phyloP scores from a whole-genome alignment of 2,888 invertebrate species.

The Sipunculus nudus region DNA sequence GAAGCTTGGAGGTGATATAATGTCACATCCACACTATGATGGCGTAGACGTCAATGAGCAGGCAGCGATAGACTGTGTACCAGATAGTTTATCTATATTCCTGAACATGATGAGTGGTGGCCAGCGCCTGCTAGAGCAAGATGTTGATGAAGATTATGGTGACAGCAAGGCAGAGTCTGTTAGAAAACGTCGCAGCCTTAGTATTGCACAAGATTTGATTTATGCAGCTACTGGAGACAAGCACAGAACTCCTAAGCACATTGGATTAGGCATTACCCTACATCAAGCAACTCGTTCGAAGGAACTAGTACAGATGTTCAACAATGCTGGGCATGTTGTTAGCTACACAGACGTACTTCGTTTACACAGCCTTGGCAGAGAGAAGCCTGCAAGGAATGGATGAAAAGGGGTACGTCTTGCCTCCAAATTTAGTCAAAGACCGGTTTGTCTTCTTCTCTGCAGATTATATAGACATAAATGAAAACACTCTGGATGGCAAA shows the following conservation, averaged over 20 bases:
- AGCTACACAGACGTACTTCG: conserved; percentile 10
- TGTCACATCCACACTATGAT: neutral
- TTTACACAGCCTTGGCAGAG: too few species aligned
- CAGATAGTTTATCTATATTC: conserved; percentile 20
- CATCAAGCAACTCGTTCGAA: conserved; percentile 16
- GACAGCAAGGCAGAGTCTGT: neutral
- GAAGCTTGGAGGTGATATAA: conserved; percentile 1
- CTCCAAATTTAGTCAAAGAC: neutral
- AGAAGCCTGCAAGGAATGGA: too few species aligned
- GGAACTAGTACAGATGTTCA: conserved; percentile 12
- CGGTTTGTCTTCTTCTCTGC: neutral
- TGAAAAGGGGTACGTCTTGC: too few species aligned
- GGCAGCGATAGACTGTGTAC: conserved; percentile 2
- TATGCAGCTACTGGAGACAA: too few species aligned
- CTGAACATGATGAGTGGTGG: conserved; percentile 10
- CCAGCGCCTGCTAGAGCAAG: neutral
- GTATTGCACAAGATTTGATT: too few species aligned
- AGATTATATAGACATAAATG: conserved; percentile 1
- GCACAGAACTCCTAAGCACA: conserved; percentile 11
- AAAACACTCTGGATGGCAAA: neutral
- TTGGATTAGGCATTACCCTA: conserved; percentile 13
- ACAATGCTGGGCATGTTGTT: conserved; percentile 11
- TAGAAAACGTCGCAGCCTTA: neutral
- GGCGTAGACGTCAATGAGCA: neutral
- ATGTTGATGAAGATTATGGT: neutral